These are phyloP conservation scores for Spinibarbus caldwelli DNA, from an alignment of 2,797 vertebrate species.

Conservation along the genomic window DNA sequence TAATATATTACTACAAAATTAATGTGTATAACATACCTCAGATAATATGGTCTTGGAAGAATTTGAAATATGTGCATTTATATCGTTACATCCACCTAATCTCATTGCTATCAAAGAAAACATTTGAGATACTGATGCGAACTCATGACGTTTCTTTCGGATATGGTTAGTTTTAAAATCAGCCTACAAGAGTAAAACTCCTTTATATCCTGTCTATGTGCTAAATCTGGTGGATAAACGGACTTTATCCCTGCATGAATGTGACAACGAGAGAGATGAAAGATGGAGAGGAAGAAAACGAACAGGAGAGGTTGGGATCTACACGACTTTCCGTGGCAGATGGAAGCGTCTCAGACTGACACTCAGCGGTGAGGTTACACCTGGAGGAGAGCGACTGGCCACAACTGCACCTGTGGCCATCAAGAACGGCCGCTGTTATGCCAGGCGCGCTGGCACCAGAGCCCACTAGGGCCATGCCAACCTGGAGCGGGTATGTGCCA, in stretches of 20 bases:
- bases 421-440: slow-evolving; percentile 57
- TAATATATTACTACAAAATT: neutral
- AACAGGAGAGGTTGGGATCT: slow-evolving; percentile 35
- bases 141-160: neutral
- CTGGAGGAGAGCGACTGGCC: slow-evolving; percentile 77
- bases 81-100: neutral
- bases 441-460: slow-evolving; percentile 71
- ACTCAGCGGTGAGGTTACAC: slow-evolving; percentile 79
- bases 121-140: neutral
- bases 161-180: neutral
- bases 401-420: slow-evolving; percentile 79
- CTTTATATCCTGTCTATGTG: neutral
- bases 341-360: slow-evolving; percentile 81
- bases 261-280: neutral
- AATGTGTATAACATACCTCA: neutral
- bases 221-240: neutral
- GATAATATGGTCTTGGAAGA: neutral
- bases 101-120: neutral
- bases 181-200: neutral
- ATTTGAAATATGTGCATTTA: neutral
- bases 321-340: slow-evolving; percentile 70
- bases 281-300: neutral
- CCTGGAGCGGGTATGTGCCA: slow-evolving; percentile 54
- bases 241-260: neutral
- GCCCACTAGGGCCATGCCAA: slow-evolving; percentile 63